Percentiles rank a stretch among this genome's conserved stretches.
These are phyloP conservation scores for Drosophila pullipes DNA, from an alignment of 2,888 invertebrate genomes.

Conservation along the genomic window DNA sequence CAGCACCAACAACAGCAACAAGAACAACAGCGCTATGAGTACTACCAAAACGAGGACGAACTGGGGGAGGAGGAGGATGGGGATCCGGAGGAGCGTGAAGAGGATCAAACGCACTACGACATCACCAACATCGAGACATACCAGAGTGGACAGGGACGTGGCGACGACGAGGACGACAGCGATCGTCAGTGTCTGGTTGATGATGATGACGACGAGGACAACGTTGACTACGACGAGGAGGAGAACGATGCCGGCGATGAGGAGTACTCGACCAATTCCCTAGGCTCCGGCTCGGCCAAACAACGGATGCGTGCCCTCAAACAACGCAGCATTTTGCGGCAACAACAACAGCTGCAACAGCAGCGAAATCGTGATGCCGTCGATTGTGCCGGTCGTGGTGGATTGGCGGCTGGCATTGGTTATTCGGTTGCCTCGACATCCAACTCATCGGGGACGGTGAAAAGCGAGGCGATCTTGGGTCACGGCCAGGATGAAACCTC, in stretches of 20 bases:
- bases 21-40: slow-evolving; percentile 76
- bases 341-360: slow-evolving; percentile 54
- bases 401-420: slow-evolving; percentile 31
- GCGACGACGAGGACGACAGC: slow-evolving; percentile 76
- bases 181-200: slow-evolving; percentile 81
- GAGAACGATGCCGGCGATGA: slow-evolving; percentile 80
- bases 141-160: slow-evolving; percentile 75
- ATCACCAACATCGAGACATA: slow-evolving; percentile 84
- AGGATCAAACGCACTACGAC: slow-evolving; percentile 84
- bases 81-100: slow-evolving; percentile 79
- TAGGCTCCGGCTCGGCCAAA: slow-evolving; percentile 80
- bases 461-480: slow-evolving; percentile 75
- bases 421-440: slow-evolving; percentile 71
- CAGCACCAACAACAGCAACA: slow-evolving; percentile 67
- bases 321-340: slow-evolving; percentile 71
- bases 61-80: slow-evolving; percentile 55
- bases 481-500: slow-evolving; percentile 83
- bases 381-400: slow-evolving; percentile 63
- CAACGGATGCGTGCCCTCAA: slow-evolving; percentile 80
- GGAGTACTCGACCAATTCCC: slow-evolving; percentile 79
- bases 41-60: slow-evolving; percentile 80
- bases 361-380: slow-evolving; percentile 74
- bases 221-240: slow-evolving; percentile 74
- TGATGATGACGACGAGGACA: slow-evolving; percentile 72
- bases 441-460: slow-evolving; percentile 85